phyloP scores from a whole-genome alignment of 2,797 vertebrate species.

The Dromococcyx pavoninus region DNA sequence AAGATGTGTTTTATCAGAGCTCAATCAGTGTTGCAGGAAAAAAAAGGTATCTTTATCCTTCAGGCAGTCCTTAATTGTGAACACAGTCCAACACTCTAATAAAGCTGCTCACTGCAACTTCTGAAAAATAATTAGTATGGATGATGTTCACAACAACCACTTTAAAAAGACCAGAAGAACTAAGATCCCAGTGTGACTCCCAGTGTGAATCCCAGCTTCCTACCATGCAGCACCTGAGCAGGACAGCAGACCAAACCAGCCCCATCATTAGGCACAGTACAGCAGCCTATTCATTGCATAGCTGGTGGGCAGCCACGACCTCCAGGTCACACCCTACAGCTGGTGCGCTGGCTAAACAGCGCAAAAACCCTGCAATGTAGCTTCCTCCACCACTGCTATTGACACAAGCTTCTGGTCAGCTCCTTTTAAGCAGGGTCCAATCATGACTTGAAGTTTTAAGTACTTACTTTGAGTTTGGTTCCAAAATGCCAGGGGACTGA shows the following conservation, averaged over 20 bases:
- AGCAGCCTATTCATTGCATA: background rate
- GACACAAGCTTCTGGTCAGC: background rate
- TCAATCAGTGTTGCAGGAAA: background rate
- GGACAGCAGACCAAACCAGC: background rate
- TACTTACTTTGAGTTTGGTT: background rate
- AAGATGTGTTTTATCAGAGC: conserved; percentile 44
- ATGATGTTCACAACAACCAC: background rate
- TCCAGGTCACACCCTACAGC: rapidly evolving
- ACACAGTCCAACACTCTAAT: background rate
- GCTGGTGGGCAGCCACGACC: background rate
- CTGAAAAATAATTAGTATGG: background rate
- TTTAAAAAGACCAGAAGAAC: background rate
- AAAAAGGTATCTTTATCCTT: background rate
- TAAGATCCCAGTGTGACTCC: background rate
- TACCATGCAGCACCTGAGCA: background rate
- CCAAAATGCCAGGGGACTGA: background rate
- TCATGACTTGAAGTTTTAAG: background rate
- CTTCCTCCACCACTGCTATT: background rate
- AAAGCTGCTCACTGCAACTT: background rate
- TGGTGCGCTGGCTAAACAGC: background rate
- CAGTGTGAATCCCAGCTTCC: background rate
- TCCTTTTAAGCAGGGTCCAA: background rate
- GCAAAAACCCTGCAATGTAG: rapidly evolving
- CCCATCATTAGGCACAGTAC: background rate
- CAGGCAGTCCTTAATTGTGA: conserved; percentile 46